A percentile compares a stretch with the other conserved stretches of the same genome.
Evolutionary conservation across 2,113 vertebrate species (phyloP).

Genomic region (Festucalex cinctus): DNA sequence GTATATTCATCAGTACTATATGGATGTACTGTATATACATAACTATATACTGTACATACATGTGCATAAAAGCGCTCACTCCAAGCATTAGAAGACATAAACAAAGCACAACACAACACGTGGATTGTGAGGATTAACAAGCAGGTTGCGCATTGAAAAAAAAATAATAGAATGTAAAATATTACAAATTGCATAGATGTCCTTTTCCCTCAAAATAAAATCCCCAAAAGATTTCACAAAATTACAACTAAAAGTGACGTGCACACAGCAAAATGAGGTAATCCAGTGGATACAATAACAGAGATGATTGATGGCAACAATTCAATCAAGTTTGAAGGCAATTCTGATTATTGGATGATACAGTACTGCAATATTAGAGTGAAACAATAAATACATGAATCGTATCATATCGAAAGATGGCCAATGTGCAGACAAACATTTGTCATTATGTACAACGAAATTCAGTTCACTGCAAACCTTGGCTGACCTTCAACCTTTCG

Average conservation of each 20-base stretch:
- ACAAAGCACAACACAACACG: slow-evolving; percentile 40
- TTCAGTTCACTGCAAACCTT: too few species aligned
- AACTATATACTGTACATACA: slow-evolving; percentile 59
- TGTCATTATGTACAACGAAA: too few species aligned
- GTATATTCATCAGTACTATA: slow-evolving; percentile 61
- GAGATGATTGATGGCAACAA: background rate
- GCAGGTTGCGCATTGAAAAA: slow-evolving; percentile 30
- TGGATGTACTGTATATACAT: slow-evolving; percentile 69
- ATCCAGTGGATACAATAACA: slow-evolving; percentile 22
- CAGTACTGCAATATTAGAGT: background rate
- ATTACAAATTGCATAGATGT: slow-evolving; percentile 64
- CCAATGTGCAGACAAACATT: too few species aligned
- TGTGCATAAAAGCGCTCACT: slow-evolving; percentile 54
- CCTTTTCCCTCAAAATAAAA: slow-evolving; percentile 37
- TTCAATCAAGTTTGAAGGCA: background rate
- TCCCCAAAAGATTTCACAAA: slow-evolving; percentile 20
- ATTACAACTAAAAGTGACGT: slow-evolving; percentile 13
- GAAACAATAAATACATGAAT: slow-evolving; percentile 52
- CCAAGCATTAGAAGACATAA: slow-evolving; percentile 32
- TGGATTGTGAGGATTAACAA: slow-evolving; percentile 36
- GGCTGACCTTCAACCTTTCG: too few species aligned
- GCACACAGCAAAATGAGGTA: slow-evolving; percentile 49
- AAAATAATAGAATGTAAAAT: slow-evolving; percentile 35
- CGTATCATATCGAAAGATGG: too few species aligned
- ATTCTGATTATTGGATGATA: background rate